Evolutionary conservation across 2,888 invertebrate genomes (phyloP).

Genomic region (Lasioglossum pauxillum): DNA sequence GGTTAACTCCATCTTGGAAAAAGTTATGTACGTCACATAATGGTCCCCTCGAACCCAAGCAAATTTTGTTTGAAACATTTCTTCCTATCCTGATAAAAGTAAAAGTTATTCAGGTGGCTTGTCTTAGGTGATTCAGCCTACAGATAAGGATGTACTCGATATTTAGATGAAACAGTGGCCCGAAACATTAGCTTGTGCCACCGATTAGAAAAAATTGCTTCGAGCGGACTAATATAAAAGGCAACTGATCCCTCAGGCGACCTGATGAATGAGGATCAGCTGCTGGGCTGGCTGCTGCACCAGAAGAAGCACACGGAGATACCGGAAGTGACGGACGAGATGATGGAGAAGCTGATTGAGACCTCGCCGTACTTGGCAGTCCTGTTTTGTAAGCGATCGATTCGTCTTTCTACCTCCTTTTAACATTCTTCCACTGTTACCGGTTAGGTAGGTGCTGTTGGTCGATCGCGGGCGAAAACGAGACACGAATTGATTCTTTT

Average conservation of each 20-base stretch:
- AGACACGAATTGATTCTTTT: constrained; percentile 61
- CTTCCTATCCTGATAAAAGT: no score
- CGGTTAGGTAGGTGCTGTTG: constrained; percentile 68
- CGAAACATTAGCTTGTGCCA: not conserved
- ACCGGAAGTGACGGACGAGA: constrained; percentile 96
- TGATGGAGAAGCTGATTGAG: constrained; percentile 95
- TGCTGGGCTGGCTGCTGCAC: constrained; percentile 95
- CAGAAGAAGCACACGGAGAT: constrained; percentile 96
- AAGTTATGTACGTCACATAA: no score
- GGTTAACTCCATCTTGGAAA: no score
- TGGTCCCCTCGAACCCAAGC: no score
- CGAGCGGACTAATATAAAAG: not conserved
- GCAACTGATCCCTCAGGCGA: constrained; percentile 86
- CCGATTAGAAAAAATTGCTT: not conserved
- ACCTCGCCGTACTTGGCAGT: constrained; percentile 93
- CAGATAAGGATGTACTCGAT: no score
- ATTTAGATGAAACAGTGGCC: not conserved
- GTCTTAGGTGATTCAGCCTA: no score
- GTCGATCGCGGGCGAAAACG: constrained; percentile 52
- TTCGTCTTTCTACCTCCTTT: constrained; percentile 70
- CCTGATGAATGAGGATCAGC: constrained; percentile 94
- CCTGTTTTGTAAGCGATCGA: constrained; percentile 92
- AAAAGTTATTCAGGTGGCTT: no score
- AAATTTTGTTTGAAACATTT: no score
- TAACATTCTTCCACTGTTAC: constrained; percentile 71